Base-by-base conservation (phyloP, 2,888 invertebrate genomes). In the Epirrhoe alternata region DNA sequence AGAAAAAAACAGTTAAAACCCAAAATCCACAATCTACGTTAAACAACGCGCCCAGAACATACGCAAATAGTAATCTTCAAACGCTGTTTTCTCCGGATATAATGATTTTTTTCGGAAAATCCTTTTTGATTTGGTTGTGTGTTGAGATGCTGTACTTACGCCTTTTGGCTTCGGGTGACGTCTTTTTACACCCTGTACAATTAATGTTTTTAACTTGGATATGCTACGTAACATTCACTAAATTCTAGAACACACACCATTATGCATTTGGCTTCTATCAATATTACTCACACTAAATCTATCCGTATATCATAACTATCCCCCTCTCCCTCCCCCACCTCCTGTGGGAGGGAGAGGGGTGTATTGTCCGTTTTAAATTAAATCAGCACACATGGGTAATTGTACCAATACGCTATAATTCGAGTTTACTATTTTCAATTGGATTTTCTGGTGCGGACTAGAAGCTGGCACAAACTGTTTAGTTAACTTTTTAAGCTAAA, bases 381-480 rank as follows among this genome's bases (percentile, higher is more conserved):
- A 72, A 74, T 74, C 70, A 67, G 64, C 69, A 60, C 66, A 66
- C 66, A 69, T 61, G 60, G 62, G 65, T 65, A 68, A 68, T 68
- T 68, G 50, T 6, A 35, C 31, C 55, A 50, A 42, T 57, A 45
- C 50, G 59, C 10, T 56, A 53, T 63, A 60, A 63, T 60, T 49
- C 14, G 60, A 61, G 59, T 68, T 68, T 50, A 64, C 64, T 64
- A 68, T 68, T 68, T 61, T 53, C 64, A 54, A 68, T 68, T 64
- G 64, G 53, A 64, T 63, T 63, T 42, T 42, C 45, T 38, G 14
- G 33, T 14, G 24, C 0, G 6, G 17, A 60, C 7, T 42, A 49
- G 12, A 58, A n/a, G 57, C 7, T 6, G 4, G 57, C 42, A n/a
- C 14, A 10, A 64, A 64, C 64, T 64, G 64, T 64, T 64, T 55